A percentile compares a stretch with the other conserved stretches of the same genome.
Conservation (phyloP, 2,113 vertebrate genomes). For the Poecilia latipinna region DNA sequence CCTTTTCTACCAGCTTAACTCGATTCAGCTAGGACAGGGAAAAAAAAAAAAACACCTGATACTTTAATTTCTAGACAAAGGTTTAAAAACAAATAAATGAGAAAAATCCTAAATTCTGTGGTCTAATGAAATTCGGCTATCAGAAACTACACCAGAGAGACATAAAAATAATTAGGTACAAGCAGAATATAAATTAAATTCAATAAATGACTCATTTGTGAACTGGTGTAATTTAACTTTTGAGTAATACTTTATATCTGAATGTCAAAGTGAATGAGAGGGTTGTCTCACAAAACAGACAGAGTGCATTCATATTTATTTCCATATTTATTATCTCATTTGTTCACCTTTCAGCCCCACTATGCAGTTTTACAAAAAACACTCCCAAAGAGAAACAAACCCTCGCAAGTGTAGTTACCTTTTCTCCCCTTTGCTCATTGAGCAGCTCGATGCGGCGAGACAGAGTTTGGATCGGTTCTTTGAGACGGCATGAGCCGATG, state of each 20-base stretch:
- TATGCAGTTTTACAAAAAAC: not conserved
- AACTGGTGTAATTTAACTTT: not conserved
- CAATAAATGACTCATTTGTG: constrained; percentile 5
- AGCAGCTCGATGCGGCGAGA: constrained; percentile 88
- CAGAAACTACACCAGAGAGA: not conserved
- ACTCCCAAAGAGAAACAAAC: not conserved
- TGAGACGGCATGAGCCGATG: constrained; percentile 94
- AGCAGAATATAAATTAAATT: constrained; percentile 1
- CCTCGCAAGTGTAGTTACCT: constrained; percentile 80
- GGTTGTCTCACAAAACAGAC: not conserved
- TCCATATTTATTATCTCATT: not conserved
- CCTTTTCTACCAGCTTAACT: constrained; percentile 96
- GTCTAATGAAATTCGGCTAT: not conserved
- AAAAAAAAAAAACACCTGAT: constrained; percentile 6
- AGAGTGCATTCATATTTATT: not conserved
- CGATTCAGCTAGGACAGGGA: constrained; percentile 87
- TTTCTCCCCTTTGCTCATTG: constrained; percentile 93
- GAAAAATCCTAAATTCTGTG: not conserved
- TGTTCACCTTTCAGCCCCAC: not conserved
- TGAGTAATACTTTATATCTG: not conserved
- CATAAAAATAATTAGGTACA: not conserved
- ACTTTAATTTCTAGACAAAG: constrained; percentile 17
- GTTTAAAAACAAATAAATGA: not conserved
- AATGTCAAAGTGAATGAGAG: not conserved
- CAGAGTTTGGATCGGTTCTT: constrained; percentile 88